Evolutionary conservation across 2,113 vertebrate genomes (phyloP).

Genomic region (Heterochromis multidens): DNA sequence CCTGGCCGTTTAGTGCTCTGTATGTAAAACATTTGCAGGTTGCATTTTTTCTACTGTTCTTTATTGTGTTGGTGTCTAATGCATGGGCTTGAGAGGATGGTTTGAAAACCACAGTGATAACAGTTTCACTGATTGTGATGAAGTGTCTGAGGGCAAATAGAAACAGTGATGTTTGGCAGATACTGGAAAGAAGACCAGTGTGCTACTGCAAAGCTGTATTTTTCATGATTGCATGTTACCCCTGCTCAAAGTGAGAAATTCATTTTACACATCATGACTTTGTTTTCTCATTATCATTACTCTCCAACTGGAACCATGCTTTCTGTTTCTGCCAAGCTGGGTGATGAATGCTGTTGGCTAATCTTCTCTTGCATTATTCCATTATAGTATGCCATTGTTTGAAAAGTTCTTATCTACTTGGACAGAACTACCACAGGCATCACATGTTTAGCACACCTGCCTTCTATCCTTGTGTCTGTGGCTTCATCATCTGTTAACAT

Average conservation of each 20-base stretch:
- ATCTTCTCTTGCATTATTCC: constrained; percentile 12
- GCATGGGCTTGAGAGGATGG: not conserved
- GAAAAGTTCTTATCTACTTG: constrained; percentile 16
- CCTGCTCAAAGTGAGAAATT: constrained; percentile 19
- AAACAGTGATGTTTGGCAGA: not conserved
- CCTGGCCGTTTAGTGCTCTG: no score
- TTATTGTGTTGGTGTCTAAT: not conserved
- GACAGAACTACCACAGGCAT: constrained; percentile 7
- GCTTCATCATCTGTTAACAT: not conserved
- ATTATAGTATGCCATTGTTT: not conserved
- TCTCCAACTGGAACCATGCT: constrained; percentile 32
- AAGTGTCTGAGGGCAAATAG: not conserved
- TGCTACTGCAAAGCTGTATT: not conserved
- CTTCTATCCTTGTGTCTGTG: not conserved
- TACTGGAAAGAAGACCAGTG: not conserved
- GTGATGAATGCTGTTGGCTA: constrained; percentile 52
- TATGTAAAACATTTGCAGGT: no score
- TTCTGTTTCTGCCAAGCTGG: not conserved
- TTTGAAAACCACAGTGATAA: not conserved
- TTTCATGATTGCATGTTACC: constrained; percentile 1
- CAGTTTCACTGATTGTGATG: not conserved
- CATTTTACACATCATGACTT: constrained; percentile 36
- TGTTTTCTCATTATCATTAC: constrained; percentile 49
- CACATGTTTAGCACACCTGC: not conserved
- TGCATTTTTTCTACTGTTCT: not conserved